A percentile compares a stretch with the other conserved stretches of the same genome.
phyloP scores from a whole-genome alignment of 2,888 invertebrate species.

The Imbricaverruca yamaguchii region DNA sequence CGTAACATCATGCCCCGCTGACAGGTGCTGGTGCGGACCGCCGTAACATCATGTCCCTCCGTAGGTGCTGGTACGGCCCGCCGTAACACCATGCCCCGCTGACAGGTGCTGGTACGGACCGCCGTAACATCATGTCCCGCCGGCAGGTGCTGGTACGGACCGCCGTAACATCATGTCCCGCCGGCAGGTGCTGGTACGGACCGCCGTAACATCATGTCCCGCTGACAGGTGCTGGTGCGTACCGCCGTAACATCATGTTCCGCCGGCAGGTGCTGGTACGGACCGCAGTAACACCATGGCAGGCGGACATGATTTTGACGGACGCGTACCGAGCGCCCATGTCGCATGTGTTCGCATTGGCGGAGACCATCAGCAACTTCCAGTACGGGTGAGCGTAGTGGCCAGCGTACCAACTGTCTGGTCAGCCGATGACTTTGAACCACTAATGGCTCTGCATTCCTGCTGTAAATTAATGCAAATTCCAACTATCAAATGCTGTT shows the following conservation, averaged over 20 bases:
- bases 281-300: constrained; percentile 52
- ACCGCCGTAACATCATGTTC: not conserved
- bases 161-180: too few relatives aligned
- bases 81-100: too few relatives aligned
- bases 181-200: too few relatives aligned
- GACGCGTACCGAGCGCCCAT: constrained; percentile 89
- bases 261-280: not conserved
- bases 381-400: constrained; percentile 24
- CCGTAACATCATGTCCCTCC: too few relatives aligned
- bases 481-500: too few relatives aligned
- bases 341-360: constrained; percentile 75
- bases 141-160: too few relatives aligned
- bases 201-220: too few relatives aligned
- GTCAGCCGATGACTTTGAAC: too few relatives aligned
- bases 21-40: too few relatives aligned
- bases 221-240: not conserved
- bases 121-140: too few relatives aligned
- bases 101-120: too few relatives aligned
- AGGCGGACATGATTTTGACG: constrained; percentile 65
- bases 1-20: constrained; percentile 64
- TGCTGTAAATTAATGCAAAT: not conserved
- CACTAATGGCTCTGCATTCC: not conserved
- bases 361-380: constrained; percentile 31
- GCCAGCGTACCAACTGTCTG: not conserved
- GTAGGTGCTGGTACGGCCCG: too few relatives aligned